These are phyloP conservation scores for Chalcis sispes DNA, from an alignment of 2,888 invertebrate species.

Conservation along the genomic window DNA sequence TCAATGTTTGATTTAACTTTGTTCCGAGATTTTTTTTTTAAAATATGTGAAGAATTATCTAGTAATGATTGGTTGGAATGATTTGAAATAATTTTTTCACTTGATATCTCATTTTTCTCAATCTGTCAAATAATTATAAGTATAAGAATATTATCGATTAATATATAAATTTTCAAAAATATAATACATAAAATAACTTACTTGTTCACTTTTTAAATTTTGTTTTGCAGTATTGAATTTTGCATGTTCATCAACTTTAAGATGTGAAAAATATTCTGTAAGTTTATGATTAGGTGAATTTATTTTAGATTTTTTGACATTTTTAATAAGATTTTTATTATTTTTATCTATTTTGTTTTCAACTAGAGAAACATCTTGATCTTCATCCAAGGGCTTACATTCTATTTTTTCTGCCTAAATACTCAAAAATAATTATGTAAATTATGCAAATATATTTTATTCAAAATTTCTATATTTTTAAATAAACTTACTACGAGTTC, in stretches of 20 bases:
- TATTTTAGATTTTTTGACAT: slow-evolving; percentile 3
- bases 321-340: slow-evolving; percentile 17
- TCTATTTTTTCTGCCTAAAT: background rate
- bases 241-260: slow-evolving; percentile 31
- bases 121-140: slow-evolving; percentile 10
- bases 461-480: background rate
- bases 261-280: slow-evolving; percentile 44
- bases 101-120: background rate
- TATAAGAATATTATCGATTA: background rate
- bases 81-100: background rate
- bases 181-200: background rate
- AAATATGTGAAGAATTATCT: background rate
- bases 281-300: slow-evolving; percentile 45
- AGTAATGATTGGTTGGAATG: background rate
- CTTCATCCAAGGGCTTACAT: background rate
- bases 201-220: background rate
- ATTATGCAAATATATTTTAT: background rate
- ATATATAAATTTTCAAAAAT: background rate
- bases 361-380: background rate
- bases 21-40: background rate
- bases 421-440: background rate
- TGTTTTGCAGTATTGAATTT: background rate
- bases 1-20: slow-evolving; percentile 17
- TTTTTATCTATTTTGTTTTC: background rate
- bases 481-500: too few species aligned